A percentile compares a stretch with the other conserved stretches of the same genome.
phyloP scores from a whole-genome alignment of 2,888 invertebrate species.

The Macaria notata region DNA sequence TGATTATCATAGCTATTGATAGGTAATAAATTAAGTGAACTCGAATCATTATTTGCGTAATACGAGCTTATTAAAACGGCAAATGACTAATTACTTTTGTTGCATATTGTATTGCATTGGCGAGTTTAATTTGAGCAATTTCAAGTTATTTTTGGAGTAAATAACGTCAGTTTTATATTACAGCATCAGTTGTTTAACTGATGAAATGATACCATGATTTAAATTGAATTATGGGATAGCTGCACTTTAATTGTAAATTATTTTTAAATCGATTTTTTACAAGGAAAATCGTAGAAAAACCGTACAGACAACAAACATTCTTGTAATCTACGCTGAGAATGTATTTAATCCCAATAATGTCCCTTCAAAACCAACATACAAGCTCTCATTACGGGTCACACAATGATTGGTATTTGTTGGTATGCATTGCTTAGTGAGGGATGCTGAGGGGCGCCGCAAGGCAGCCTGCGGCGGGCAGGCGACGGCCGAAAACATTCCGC shows the following conservation, averaged over 20 bases:
- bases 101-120: slow-evolving; percentile 6
- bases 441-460: slow-evolving; percentile 45
- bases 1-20: slow-evolving; percentile 30
- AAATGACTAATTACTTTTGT: slow-evolving; percentile 21
- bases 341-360: no score
- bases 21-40: slow-evolving; percentile 12
- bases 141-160: background rate
- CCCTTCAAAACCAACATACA: background rate
- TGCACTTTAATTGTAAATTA: no score
- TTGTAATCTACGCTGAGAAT: no score
- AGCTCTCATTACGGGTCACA: slow-evolving; percentile 37
- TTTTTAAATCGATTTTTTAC: no score
- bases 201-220: background rate
- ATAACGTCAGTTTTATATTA: background rate
- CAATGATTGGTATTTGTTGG: slow-evolving; percentile 58
- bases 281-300: no score
- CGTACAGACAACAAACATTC: no score
- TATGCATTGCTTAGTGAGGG: slow-evolving; percentile 31
- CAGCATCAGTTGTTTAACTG: background rate
- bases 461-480: slow-evolving; percentile 55
- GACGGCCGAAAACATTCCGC: slow-evolving; percentile 52
- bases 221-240: background rate
- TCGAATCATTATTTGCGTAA: slow-evolving; percentile 13
- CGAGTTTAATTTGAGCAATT: slow-evolving; percentile 4
- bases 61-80: slow-evolving; percentile 16